These are phyloP conservation scores for Piaya cayana DNA, from an alignment of 2,113 vertebrate species.

Conservation along the genomic window DNA sequence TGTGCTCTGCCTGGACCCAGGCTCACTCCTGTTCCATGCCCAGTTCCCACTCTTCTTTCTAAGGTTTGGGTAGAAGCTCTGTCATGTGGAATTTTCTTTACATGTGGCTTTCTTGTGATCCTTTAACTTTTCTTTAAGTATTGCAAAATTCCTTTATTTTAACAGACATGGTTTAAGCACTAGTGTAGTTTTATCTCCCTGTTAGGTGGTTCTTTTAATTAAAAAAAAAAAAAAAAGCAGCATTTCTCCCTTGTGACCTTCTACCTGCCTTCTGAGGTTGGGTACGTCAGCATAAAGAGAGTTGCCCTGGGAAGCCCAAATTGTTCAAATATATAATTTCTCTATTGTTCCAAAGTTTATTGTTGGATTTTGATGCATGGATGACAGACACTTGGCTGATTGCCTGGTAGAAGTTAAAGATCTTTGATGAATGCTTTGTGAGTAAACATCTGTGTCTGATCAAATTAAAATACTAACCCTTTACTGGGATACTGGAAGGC, in stretches of 20 bases:
- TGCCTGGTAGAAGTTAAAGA: neutral
- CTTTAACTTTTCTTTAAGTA: neutral
- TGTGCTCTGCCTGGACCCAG: neutral
- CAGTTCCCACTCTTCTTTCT: neutral
- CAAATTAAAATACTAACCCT: neutral
- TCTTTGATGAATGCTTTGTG: neutral
- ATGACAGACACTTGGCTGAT: neutral
- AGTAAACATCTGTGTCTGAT: neutral
- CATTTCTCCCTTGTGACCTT: neutral
- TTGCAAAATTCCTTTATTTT: neutral
- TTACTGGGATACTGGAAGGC: neutral
- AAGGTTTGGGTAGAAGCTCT: neutral
- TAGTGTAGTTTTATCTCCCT: neutral
- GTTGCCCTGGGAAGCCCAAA: neutral
- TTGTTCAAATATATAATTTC: neutral
- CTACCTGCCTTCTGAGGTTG: neutral
- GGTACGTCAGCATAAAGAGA: neutral
- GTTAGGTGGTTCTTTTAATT: neutral
- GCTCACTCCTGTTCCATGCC: neutral
- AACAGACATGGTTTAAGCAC: neutral
- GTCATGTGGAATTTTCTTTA: neutral
- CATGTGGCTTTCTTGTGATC: neutral
- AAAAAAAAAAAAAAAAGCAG: neutral
- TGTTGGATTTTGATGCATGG: neutral
- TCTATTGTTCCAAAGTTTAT: neutral